Conservation (phyloP, 2,888 invertebrate genomes). For the Eupithecia subumbrata region DNA sequence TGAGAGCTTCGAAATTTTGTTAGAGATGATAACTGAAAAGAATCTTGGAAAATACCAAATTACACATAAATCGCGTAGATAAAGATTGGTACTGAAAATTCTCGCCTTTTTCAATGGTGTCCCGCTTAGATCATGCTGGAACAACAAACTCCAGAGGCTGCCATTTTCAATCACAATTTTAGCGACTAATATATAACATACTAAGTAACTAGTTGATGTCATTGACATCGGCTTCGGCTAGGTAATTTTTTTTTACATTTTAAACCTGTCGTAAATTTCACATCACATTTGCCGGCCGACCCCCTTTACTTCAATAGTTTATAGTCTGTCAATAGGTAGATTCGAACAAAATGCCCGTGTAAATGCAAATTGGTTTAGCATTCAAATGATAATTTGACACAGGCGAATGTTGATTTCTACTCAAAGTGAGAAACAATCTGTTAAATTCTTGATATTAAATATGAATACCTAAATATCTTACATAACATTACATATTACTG, state of each 20-base stretch:
- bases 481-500: no score
- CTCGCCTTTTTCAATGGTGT: no score
- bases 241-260: not conserved
- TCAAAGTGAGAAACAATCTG: slow-evolving; percentile 10
- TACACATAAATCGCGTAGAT: not conserved
- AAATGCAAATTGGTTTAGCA: slow-evolving; percentile 75
- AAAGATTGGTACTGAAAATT: no score
- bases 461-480: no score
- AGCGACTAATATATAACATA: no score
- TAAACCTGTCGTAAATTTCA: not conserved
- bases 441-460: not conserved
- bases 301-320: slow-evolving; percentile 26
- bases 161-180: no score
- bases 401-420: slow-evolving; percentile 59
- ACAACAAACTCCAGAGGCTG: no score
- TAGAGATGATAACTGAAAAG: not conserved
- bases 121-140: no score
- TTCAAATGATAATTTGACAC: slow-evolving; percentile 74
- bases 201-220: no score
- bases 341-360: slow-evolving; percentile 64
- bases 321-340: slow-evolving; percentile 42
- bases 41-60: not conserved
- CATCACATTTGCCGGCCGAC: not conserved
- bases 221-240: no score
- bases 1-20: not conserved